Conservation (phyloP, 2,797 vertebrate species). For the Bufotes viridis region DNA sequence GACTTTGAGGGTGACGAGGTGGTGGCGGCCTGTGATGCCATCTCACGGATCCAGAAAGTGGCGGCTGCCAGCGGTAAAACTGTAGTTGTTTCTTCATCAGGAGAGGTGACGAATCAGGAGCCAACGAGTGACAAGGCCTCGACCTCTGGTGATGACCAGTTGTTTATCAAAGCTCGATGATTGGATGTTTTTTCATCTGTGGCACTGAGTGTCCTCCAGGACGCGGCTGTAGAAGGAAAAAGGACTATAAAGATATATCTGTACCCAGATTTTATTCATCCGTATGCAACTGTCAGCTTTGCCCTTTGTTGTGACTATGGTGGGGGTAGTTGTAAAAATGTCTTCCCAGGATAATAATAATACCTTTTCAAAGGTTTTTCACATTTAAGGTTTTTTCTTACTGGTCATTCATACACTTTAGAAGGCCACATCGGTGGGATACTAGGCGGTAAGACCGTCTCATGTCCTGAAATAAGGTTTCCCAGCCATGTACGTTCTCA, state of each 20-base stretch:
- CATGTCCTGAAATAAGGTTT: background rate
- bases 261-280: background rate
- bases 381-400: background rate
- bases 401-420: background rate
- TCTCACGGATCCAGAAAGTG: slow-evolving; percentile 84
- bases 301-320: background rate
- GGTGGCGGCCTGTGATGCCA: slow-evolving; percentile 89
- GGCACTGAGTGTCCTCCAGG: background rate
- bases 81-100: slow-evolving; percentile 77
- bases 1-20: slow-evolving; percentile 97
- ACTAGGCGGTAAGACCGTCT: background rate
- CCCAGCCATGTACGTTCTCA: background rate
- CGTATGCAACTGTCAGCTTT: background rate
- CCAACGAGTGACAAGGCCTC: slow-evolving; percentile 63
- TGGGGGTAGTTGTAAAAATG: background rate
- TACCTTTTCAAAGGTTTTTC: background rate
- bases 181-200: background rate
- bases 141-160: slow-evolving; percentile 73
- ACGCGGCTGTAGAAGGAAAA: background rate
- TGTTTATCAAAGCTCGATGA: slow-evolving; percentile 87
- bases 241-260: background rate
- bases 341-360: background rate
- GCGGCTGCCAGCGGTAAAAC: slow-evolving; percentile 75
- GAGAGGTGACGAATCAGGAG: slow-evolving; percentile 74
- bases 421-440: background rate